phyloP scores from a whole-genome alignment of 1,140 invertebrate species.

The Drosophila dunni region DNA sequence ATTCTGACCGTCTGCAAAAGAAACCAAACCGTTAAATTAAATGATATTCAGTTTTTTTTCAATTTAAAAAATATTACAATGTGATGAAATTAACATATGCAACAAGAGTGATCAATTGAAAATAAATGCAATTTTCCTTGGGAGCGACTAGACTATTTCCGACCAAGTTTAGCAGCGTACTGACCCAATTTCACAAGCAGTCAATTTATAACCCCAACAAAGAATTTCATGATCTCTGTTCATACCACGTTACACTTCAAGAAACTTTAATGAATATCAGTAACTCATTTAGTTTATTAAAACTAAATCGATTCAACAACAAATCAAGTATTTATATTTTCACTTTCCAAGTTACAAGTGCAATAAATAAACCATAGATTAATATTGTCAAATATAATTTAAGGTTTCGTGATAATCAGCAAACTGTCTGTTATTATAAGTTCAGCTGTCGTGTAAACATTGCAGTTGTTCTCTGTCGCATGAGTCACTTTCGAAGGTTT shows the following conservation, averaged over 20 bases:
- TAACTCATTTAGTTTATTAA: background rate
- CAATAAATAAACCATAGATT: too few species aligned
- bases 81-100: conserved; percentile 8
- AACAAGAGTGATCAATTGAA: background rate
- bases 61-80: conserved; percentile 2
- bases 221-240: conserved; percentile 20
- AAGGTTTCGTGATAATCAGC: background rate
- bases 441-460: conserved; percentile 10
- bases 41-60: background rate
- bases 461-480: background rate
- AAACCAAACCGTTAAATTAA: conserved; percentile 10
- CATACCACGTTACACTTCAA: background rate
- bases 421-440: background rate
- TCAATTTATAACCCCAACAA: background rate
- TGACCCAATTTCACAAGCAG: conserved; percentile 6
- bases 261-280: background rate
- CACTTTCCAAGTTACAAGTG: too few species aligned
- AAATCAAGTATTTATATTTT: too few species aligned
- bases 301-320: too few species aligned
- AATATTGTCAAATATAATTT: background rate
- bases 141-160: conserved; percentile 25
- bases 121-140: background rate
- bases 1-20: conserved; percentile 74
- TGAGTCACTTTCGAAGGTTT: conserved; percentile 21
- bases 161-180: conserved; percentile 8